Conservation (phyloP, 2,113 vertebrate genomes). For the Dissostichus mawsoni region DNA sequence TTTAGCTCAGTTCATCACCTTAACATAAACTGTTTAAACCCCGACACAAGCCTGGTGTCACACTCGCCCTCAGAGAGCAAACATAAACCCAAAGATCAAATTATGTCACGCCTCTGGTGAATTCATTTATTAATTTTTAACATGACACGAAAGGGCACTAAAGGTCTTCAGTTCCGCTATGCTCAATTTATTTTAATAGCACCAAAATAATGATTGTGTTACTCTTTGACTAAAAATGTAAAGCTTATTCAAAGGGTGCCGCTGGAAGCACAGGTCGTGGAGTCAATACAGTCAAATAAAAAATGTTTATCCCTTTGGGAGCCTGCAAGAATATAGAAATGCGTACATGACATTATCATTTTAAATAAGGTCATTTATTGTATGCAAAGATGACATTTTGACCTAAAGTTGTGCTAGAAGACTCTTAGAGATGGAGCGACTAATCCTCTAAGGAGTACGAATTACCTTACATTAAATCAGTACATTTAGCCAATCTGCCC, state of each 20-base stretch:
- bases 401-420: background rate
- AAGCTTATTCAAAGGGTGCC: background rate
- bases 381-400: background rate
- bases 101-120: slow-evolving; percentile 6
- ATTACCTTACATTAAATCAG: background rate
- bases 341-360: background rate
- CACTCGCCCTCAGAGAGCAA: slow-evolving; percentile 27
- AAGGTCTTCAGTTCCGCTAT: background rate
- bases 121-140: slow-evolving; percentile 9
- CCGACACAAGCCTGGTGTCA: slow-evolving; percentile 42
- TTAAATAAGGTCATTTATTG: too few relatives aligned
- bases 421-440: background rate
- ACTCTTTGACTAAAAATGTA: background rate
- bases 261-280: background rate
- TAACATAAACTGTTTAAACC: slow-evolving; percentile 45
- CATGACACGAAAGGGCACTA: background rate
- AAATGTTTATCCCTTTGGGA: background rate
- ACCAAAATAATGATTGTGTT: background rate
- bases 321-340: background rate
- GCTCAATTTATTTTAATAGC: background rate
- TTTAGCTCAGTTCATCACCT: slow-evolving; percentile 62
- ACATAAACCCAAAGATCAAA: slow-evolving; percentile 21
- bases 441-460: background rate
- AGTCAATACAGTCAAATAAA: background rate
- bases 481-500: background rate